A percentile compares a stretch with the other conserved stretches of the same genome.
These are phyloP conservation scores for Planiliza haematocheilus DNA, from an alignment of 2,113 vertebrate genomes.

Conservation along the genomic window DNA sequence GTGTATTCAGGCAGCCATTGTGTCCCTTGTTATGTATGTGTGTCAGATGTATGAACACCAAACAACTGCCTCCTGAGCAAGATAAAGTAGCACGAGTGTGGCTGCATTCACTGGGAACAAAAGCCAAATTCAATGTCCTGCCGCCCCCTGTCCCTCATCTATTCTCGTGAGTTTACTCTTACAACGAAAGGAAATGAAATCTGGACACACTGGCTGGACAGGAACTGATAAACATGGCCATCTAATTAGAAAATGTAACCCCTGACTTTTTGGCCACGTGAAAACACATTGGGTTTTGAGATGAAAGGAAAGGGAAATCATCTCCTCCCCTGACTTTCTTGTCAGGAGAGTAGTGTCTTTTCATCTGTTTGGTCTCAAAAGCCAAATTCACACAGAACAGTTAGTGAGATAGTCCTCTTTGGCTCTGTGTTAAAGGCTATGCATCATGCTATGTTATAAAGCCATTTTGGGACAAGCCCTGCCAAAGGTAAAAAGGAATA, in stretches of 20 bases:
- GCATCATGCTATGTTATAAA: no score
- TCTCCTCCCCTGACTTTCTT: not conserved
- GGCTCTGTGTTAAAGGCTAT: not conserved
- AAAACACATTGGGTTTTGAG: not conserved
- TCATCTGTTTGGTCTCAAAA: not conserved
- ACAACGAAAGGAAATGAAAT: slow-evolving; percentile 39
- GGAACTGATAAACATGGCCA: not conserved
- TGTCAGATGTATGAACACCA: not conserved
- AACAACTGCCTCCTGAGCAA: not conserved
- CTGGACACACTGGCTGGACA: not conserved
- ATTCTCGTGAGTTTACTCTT: slow-evolving; percentile 3
- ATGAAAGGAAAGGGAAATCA: not conserved
- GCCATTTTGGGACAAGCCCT: no score
- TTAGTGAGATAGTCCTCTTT: no score
- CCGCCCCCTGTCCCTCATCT: not conserved
- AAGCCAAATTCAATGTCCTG: slow-evolving; percentile 18
- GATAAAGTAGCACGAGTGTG: slow-evolving; percentile 18
- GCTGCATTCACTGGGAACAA: slow-evolving; percentile 34
- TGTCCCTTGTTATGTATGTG: not conserved
- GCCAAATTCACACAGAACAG: not conserved
- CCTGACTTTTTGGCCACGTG: not conserved
- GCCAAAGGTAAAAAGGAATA: no score
- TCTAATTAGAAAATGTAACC: slow-evolving; percentile 20
- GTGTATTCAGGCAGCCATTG: no score
- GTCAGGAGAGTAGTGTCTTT: not conserved